Percentiles rank a stretch among this genome's conserved stretches.
phyloP scores from a whole-genome alignment of 2,113 vertebrate species.

The Anoura caudifer region DNA sequence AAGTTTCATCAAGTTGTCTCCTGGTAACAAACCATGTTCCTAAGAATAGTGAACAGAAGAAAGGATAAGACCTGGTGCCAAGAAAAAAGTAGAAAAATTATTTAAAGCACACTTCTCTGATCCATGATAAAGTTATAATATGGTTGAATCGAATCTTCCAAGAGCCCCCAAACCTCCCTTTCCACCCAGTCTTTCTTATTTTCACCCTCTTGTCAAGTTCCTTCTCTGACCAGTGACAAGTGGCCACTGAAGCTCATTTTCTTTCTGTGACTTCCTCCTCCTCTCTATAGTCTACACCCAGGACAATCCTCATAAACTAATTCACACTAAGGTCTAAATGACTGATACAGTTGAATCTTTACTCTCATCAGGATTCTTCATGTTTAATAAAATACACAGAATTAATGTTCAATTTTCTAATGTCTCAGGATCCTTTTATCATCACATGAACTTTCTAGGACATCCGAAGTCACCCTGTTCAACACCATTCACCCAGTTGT shows the following conservation, averaged over 20 bases:
- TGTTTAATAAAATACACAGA: neutral
- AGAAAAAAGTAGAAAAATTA: neutral
- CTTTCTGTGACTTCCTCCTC: neutral
- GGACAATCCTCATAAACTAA: neutral
- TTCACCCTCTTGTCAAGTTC: neutral
- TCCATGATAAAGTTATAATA: neutral
- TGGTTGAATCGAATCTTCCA: neutral
- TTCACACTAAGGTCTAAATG: neutral
- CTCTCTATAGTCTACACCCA: neutral
- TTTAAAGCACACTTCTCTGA: neutral
- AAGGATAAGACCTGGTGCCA: neutral
- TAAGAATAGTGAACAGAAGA: neutral
- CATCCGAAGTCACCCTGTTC: neutral
- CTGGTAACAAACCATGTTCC: neutral
- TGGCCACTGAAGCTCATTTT: neutral
- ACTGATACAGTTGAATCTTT: neutral
- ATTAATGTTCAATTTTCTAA: neutral
- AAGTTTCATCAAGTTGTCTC: neutral
- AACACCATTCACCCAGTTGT: fast-evolving
- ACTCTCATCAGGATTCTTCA: neutral
- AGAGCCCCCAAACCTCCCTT: neutral
- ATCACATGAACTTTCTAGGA: neutral
- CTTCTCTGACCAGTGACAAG: neutral
- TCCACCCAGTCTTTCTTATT: neutral
- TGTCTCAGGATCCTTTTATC: neutral